Base-by-base conservation (phyloP, 2,113 vertebrate species). In the Ginglymostoma cirratum region DNA sequence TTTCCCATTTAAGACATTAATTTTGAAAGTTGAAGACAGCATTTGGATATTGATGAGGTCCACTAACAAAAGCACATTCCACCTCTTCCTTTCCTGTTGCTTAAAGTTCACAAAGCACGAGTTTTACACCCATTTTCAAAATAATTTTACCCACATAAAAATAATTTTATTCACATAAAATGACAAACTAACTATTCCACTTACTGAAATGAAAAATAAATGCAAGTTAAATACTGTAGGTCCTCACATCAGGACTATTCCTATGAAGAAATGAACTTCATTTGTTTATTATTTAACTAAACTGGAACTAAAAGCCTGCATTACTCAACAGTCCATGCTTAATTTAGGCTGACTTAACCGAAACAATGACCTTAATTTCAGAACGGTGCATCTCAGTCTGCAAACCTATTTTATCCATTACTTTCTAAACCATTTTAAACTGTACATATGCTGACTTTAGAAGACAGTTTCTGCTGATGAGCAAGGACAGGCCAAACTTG, bases 101-200 rank as follows among this genome's bases (percentile, higher is more conserved):
- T 90, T 34, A 92, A 92, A 66, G n/a, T 66, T 92, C 89, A 93
- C 7, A 38, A n/a, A 67, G n/a, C 30, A 3, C 34, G 67, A 21
- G 34, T 66, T 21, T 93, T 42, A 38, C 21, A 5, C 34, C 15
- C 14, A 65, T 38, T 65, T 92, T 66, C 61, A n/a, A 67, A 93
- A 93, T 65, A 66, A 93, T 93, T 65, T 61, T 93, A n/a, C 30
- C 66, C 89, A 93, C 66, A 34, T 93, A 93, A 61, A 85, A 23
- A 48, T 45, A 45, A 45, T 45, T 45, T 45, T 45, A 45, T 45
- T 45, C 42, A 45, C 17, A 45, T 38, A n/a, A 45, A 52, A 27
- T 27, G 24, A 55, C 10, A 30, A 89, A 48, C 30, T 1, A 30
- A 34, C 15, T 15, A 30, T 90, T 30, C 72, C 14, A 94, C 0